A percentile compares a stretch with the other conserved stretches of the same genome.
These are phyloP conservation scores for Brachionus rotundiformis DNA, from an alignment of 1,140 invertebrate genomes.

Conservation along the genomic window DNA sequence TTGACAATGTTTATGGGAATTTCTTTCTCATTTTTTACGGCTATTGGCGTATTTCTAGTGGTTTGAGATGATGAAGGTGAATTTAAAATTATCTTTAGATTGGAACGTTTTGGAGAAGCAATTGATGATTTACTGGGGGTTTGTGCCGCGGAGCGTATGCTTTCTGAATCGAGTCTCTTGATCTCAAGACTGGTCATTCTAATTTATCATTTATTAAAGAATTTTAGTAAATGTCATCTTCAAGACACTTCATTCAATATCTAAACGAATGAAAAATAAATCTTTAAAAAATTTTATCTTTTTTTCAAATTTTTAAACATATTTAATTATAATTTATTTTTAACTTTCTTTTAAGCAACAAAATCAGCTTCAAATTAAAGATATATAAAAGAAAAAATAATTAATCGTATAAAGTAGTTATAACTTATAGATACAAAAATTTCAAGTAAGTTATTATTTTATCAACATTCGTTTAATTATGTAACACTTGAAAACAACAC, in stretches of 20 bases:
- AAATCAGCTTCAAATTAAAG: too few relatives aligned
- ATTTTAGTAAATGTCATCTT: neutral
- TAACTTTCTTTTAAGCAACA: neutral
- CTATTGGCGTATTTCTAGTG: neutral
- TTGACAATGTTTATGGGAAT: conserved; percentile 17
- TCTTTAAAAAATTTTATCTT: neutral
- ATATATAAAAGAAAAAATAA: neutral
- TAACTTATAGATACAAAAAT: neutral
- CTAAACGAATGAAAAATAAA: neutral
- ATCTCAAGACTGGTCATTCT: conserved; percentile 38
- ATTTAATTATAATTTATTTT: neutral
- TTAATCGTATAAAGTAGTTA: neutral
- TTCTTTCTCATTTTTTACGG: conserved; percentile 1
- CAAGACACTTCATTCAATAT: neutral
- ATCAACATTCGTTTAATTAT: neutral
- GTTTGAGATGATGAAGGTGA: neutral
- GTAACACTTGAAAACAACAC: neutral
- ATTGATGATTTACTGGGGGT: neutral
- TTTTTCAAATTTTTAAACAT: too few relatives aligned
- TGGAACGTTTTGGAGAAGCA: neutral
- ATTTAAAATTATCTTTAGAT: conserved; percentile 15
- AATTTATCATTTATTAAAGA: neutral
- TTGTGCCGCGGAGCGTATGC: neutral
- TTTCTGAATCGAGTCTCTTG: conserved; percentile 29
- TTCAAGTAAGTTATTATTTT: neutral